These are phyloP conservation scores for Drosophila colorata DNA, from an alignment of 2,888 invertebrate species.

Conservation along the genomic window DNA sequence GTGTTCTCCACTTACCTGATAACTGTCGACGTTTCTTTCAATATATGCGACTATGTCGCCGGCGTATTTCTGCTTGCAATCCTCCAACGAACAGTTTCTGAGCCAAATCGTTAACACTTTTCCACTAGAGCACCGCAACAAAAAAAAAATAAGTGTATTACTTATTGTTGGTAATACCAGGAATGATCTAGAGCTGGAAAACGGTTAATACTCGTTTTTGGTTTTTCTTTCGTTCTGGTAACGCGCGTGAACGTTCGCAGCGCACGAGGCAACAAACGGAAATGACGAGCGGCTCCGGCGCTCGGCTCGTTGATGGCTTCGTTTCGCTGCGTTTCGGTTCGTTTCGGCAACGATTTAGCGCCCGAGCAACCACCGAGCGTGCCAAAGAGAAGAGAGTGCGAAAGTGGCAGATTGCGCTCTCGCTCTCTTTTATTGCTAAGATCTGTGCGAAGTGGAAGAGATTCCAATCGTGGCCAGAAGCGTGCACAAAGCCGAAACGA, in stretches of 20 bases:
- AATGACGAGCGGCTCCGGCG: constrained; percentile 62
- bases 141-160: constrained; percentile 8
- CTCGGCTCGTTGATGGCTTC: constrained; percentile 47
- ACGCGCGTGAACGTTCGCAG: constrained; percentile 53
- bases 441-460: constrained; percentile 10
- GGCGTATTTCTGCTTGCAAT: constrained; percentile 2
- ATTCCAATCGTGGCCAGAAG: constrained; percentile 22
- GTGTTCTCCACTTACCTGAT: constrained; percentile 41
- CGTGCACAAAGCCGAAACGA: constrained; percentile 15
- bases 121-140: constrained; percentile 30
- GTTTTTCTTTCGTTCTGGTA: neutral
- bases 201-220: neutral
- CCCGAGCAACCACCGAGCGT: constrained; percentile 45
- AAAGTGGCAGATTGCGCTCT: neutral
- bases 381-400: constrained; percentile 2
- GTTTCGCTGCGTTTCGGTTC: constrained; percentile 19
- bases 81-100: constrained; percentile 1
- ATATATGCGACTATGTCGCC: constrained; percentile 64
- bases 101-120: constrained; percentile 6
- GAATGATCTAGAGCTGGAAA: constrained; percentile 1
- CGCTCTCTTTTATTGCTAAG: neutral
- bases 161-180: neutral
- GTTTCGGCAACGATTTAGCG: constrained; percentile 26
- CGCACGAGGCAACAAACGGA: constrained; percentile 72
- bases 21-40: constrained; percentile 18